Conservation (phyloP, 1,140 invertebrate species). For the Euura saliciscinereae region DNA sequence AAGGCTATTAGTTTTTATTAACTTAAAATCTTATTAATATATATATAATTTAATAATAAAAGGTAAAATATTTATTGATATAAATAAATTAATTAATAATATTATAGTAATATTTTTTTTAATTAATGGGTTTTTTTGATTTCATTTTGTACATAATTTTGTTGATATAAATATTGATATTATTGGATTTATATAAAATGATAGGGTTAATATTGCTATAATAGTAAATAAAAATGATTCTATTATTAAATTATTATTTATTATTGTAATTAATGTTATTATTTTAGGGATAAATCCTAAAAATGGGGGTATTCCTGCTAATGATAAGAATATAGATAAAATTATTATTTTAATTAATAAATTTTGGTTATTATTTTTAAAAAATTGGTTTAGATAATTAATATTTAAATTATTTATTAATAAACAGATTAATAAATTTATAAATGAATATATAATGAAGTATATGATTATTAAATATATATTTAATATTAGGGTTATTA, state of each 20-base stretch:
- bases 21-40: too few relatives aligned
- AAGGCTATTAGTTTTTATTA: too few relatives aligned
- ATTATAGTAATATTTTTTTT: too few relatives aligned
- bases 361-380: conserved; percentile 43
- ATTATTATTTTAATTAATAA: conserved; percentile 51
- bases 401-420: conserved; percentile 54
- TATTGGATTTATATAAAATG: conserved; percentile 55
- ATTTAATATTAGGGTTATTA: conserved; percentile 46
- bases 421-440: conserved; percentile 48
- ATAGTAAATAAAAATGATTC: conserved; percentile 53
- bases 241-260: conserved; percentile 47
- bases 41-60: too few relatives aligned
- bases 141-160: too few relatives aligned
- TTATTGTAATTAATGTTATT: conserved; percentile 58
- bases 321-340: conserved; percentile 56
- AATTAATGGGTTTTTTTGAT: too few relatives aligned
- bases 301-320: conserved; percentile 61
- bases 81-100: too few relatives aligned
- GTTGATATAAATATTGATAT: too few relatives aligned
- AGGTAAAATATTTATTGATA: too few relatives aligned
- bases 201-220: conserved; percentile 57
- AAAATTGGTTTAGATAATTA: conserved; percentile 57
- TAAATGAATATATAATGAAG: conserved; percentile 54
- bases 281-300: conserved; percentile 63
- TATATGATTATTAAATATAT: conserved; percentile 53